These are phyloP conservation scores for Ochropleura leucogaster DNA, from an alignment of 2,888 invertebrate species.

Conservation along the genomic window DNA sequence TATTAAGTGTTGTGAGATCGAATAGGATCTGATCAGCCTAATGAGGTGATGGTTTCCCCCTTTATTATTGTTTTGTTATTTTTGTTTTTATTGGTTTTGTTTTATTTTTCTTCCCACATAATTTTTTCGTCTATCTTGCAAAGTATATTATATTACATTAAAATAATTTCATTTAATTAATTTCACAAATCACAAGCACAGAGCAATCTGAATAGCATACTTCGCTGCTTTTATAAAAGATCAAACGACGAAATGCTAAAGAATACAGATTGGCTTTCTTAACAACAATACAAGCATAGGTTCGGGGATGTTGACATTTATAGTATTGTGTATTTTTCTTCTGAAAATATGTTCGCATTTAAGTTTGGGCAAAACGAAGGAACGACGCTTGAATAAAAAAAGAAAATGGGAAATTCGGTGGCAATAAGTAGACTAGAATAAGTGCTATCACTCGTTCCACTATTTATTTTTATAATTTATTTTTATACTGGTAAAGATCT, in stretches of 20 bases:
- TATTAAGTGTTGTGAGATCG: no score
- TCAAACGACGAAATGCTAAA: slow-evolving; percentile 1
- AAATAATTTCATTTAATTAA: background rate
- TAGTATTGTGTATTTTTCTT: background rate
- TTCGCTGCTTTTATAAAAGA: background rate
- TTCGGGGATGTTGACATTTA: background rate
- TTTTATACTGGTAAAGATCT: no score
- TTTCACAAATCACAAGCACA: background rate
- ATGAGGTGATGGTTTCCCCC: no score
- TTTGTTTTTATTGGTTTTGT: no score
- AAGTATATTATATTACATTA: no score
- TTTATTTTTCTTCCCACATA: no score
- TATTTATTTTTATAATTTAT: no score
- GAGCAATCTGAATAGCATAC: background rate
- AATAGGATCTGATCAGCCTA: no score
- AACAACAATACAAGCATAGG: background rate
- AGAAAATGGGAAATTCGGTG: background rate
- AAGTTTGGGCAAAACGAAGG: background rate
- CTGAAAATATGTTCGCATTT: background rate
- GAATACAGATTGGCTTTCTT: slow-evolving; percentile 5
- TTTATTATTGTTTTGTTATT: no score
- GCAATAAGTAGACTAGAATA: no score
- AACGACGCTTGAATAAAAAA: background rate
- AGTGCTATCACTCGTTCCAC: background rate
- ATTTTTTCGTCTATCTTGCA: no score